Evolutionary conservation across 2,797 vertebrate species (phyloP), one percentile per base, ranked within the genome.

Genomic region (Ctenosaura bakeri): DNA sequence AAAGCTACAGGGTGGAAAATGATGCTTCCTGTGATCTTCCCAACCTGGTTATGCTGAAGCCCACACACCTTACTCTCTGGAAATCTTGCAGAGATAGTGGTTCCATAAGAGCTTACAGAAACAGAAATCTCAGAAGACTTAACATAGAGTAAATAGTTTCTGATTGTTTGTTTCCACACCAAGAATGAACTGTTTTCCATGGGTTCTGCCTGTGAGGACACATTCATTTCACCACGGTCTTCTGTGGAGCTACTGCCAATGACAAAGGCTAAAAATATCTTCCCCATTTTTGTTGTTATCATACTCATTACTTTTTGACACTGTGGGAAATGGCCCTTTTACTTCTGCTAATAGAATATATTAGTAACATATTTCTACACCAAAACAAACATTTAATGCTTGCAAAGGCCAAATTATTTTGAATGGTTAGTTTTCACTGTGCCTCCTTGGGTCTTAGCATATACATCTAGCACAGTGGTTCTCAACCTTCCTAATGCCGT

Each of bases 51-150:
- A 64, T 18, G 64, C 5, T 56, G 2, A 69, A 76, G 26, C 29
- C 83, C 35, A 84, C 1, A 2, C 54, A 64, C 12, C 1, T 92
- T 89, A n/a, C 74, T 0, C 0, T 76, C 52, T 80, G 92, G 66
- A 88, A 90, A 90, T 94, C 59, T 85, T 79, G 52, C 79, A 87
- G 88, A 83, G 87, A 78, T 1, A 74, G 26, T 32, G 22, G n/a
- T 86, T 85, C 20, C 26, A 24, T 54, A 38, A 29, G 78, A 26
- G 8, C 26, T 32, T 73, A 35, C 32, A 64, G 4, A 69, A 88
- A 80, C 12, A 52, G 29, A 35, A 35, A 32, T 69, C 22, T 86
- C 14, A 77, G 54, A 62, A 82, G n/a, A 54, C 20, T 9, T 59
- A 66, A 8, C 20, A 32, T 20, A 52, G 14, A 20, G n/a, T 3